Base-by-base conservation (phyloP, 2,888 invertebrate genomes). In the Xylocampa areola region DNA sequence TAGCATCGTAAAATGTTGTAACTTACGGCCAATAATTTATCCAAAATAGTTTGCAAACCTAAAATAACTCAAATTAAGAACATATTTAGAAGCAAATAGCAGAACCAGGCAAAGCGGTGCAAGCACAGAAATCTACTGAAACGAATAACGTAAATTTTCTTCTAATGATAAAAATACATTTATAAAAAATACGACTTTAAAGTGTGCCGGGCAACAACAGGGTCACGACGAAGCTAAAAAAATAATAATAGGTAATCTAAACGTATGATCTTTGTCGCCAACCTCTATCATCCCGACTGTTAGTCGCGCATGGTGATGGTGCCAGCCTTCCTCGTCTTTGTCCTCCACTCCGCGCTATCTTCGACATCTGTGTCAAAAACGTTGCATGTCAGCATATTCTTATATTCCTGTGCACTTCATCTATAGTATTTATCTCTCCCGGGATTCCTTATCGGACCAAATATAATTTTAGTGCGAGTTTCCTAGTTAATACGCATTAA, bases 331-430 rank as follows among this genome's bases (percentile, higher is more conserved):
- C 62, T 27, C 65, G 59, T 44, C 58, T 64, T 35, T 65, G 50
- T 50, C 62, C 62, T 63, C 62, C 62, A 58, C 62, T 65, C 65
- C 59, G 59, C 30, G 65, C 59, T 40, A 63, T 63, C 65, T 65
- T 63, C 65, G 62, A 63, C 62, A 63, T 63, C 62, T 63, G 62
- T 58, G 50, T 63, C 40, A 63, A 50, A 63, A 63, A 63, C 35
- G 33, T 50, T 50, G 21, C 39, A 52, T 29, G 32, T 69, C 57
- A 68, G 45, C 44, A 53, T 44, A 39, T 59, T 51, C 50, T 44
- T 44, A 53, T 44, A 39, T 59, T 51, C 50, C 50, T 44, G 29
- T 49, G 43, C 25, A 25, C 30, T 40, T 44, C 52, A 25, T 23
- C 5, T 6, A 23, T 25, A 1, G 8, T 25, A 8, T 25, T 8